These are phyloP conservation scores for Chionomys nivalis DNA, from an alignment of 2,113 vertebrate species.

Conservation along the genomic window DNA sequence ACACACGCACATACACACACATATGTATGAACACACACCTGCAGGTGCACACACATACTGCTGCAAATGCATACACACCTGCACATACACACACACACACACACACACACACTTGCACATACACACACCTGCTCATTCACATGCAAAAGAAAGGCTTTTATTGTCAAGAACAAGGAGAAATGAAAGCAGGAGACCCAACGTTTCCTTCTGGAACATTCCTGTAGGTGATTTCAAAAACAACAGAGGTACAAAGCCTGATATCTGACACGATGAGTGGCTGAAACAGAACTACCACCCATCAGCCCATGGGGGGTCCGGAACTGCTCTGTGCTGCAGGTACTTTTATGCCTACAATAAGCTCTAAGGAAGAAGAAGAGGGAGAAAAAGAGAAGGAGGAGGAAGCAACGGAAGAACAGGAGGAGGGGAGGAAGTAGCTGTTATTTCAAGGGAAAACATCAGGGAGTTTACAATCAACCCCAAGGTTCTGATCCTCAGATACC, in stretches of 20 bases:
- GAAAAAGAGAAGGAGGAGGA: no score
- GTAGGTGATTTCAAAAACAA: slow-evolving; percentile 55
- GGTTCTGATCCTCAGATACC: not conserved
- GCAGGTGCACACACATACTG: not conserved
- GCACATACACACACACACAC: no score
- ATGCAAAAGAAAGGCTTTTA: not conserved
- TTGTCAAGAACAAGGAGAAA: slow-evolving; percentile 50
- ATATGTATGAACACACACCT: not conserved
- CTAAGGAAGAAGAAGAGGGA: not conserved
- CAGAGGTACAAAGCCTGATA: not conserved
- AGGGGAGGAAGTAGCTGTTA: not conserved
- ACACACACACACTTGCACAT: not conserved
- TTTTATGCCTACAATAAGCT: slow-evolving; percentile 59
- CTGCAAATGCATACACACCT: not conserved
- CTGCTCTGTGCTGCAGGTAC: not conserved
- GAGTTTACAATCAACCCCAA: not conserved
- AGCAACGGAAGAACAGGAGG: not conserved
- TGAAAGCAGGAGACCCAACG: slow-evolving; percentile 35
- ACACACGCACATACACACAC: no score
- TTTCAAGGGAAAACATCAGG: not conserved
- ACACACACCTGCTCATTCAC: not conserved
- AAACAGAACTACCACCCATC: slow-evolving; percentile 59
- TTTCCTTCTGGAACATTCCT: not conserved
- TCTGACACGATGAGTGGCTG: not conserved
- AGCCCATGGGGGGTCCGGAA: slow-evolving; percentile 42